phyloP scores from a whole-genome alignment of 2,113 vertebrate species.

The Hiodon tergisus region DNA sequence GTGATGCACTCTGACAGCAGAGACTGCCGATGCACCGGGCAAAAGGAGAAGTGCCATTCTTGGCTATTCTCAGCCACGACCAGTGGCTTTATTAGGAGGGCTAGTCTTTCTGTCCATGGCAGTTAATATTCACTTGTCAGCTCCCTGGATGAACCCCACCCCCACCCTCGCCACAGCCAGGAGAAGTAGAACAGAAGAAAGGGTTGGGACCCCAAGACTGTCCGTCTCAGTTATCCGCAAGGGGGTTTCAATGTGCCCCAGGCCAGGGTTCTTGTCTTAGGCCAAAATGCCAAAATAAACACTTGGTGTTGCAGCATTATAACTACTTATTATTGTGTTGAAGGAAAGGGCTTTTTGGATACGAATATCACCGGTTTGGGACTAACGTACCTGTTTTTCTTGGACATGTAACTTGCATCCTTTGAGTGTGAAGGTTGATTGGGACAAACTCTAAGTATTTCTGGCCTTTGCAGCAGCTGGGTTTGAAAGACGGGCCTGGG shows the following conservation, averaged over 20 bases:
- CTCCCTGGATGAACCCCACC: constrained; percentile 30
- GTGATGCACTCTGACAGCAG: constrained; percentile 2
- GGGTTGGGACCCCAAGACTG: constrained; percentile 15
- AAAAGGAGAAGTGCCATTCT: neutral
- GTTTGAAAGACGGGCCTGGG: constrained; percentile 89
- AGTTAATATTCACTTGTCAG: constrained; percentile 45
- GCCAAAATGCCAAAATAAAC: no score
- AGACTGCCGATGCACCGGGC: neutral
- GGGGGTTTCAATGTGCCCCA: neutral
- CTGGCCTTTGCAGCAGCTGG: constrained; percentile 94
- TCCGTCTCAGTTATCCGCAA: constrained; percentile 3
- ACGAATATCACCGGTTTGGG: neutral
- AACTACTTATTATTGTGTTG: no score
- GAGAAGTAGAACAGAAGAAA: constrained; percentile 28
- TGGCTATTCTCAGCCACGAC: constrained; percentile 3
- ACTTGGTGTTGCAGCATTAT: no score
- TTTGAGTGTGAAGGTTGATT: constrained; percentile 90
- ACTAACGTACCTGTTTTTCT: constrained; percentile 76
- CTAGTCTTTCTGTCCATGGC: constrained; percentile 30
- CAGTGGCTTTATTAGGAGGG: constrained; percentile 44
- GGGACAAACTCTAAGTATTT: constrained; percentile 94
- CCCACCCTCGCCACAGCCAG: constrained; percentile 7
- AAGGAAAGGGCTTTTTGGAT: no score
- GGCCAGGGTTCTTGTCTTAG: neutral
- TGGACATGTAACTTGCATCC: constrained; percentile 89